phyloP scores from a whole-genome alignment of 2,888 invertebrate genomes.

The Frankliniella fusca region DNA sequence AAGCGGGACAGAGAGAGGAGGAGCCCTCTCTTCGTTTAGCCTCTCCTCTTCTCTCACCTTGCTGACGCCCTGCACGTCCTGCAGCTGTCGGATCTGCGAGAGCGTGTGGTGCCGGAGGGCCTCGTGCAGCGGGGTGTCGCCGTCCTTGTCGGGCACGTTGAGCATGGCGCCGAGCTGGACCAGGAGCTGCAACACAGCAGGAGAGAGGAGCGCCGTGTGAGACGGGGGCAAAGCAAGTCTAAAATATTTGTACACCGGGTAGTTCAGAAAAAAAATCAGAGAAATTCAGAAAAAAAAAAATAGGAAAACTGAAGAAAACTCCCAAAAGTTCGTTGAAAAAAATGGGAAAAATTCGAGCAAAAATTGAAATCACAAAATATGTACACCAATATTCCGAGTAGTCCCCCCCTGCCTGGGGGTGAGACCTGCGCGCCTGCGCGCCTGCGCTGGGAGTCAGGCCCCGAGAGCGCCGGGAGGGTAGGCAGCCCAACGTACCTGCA shows the following conservation, averaged over 20 bases:
- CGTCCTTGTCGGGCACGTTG: slow-evolving; percentile 95
- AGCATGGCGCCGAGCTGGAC: slow-evolving; percentile 90
- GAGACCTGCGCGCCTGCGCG: background rate
- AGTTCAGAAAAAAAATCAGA: no score
- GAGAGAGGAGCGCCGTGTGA: no score
- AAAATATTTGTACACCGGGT: no score
- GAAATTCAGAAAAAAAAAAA: no score
- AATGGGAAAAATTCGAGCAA: no score
- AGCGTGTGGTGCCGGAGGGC: slow-evolving; percentile 94
- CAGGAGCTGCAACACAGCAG: slow-evolving; percentile 58
- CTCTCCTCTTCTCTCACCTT: slow-evolving; percentile 51
- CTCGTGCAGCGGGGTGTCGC: slow-evolving; percentile 83
- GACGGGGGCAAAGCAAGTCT: no score
- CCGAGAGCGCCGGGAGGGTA: slow-evolving; percentile 1
- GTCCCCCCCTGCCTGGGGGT: background rate
- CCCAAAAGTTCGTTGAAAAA: no score
- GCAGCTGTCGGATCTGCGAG: slow-evolving; percentile 88
- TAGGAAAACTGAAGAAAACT: no score
- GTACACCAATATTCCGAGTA: no score
- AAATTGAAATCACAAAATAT: no score
- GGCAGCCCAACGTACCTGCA: slow-evolving; percentile 57
- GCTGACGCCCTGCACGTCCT: slow-evolving; percentile 86
- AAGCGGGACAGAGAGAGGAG: background rate
- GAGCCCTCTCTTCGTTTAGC: background rate
- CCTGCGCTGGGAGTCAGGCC: no score